phyloP scores from a whole-genome alignment of 2,113 vertebrate genomes.

The Pterophyllum scalare region DNA sequence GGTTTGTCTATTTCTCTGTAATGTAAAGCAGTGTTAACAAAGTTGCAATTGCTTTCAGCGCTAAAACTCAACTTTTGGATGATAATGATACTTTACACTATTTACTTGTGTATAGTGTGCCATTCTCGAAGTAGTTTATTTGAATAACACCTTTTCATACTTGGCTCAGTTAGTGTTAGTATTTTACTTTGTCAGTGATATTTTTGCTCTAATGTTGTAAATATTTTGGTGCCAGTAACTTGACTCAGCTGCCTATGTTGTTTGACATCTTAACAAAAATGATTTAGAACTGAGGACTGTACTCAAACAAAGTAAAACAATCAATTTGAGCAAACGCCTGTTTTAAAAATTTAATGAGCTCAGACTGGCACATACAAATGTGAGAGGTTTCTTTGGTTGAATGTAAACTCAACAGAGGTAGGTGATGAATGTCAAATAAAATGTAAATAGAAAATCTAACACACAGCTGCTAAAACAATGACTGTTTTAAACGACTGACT shows the following conservation, averaged over 20 bases:
- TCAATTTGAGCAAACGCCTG: slow-evolving; percentile 24
- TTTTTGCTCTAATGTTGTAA: slow-evolving; percentile 29
- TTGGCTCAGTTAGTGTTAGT: slow-evolving; percentile 6
- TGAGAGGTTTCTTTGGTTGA: slow-evolving; percentile 19
- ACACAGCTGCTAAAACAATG: slow-evolving; percentile 56
- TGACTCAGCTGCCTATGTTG: slow-evolving; percentile 38
- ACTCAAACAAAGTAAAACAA: slow-evolving; percentile 29
- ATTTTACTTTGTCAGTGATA: slow-evolving; percentile 25
- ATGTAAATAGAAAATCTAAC: slow-evolving; percentile 36
- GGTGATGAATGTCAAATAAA: slow-evolving; percentile 55
- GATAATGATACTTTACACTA: background rate
- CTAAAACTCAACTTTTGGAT: background rate
- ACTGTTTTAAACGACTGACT: slow-evolving; percentile 18
- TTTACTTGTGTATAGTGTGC: background rate
- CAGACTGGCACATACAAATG: slow-evolving; percentile 21
- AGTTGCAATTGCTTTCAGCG: background rate
- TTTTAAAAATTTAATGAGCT: slow-evolving; percentile 47
- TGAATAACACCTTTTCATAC: background rate
- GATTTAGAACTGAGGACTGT: slow-evolving; percentile 14
- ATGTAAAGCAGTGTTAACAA: background rate
- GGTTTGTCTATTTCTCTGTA: background rate
- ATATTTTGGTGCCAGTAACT: slow-evolving; percentile 21
- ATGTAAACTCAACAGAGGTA: slow-evolving; percentile 34
- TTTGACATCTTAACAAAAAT: slow-evolving; percentile 54
- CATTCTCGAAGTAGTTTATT: background rate